Conservation (phyloP, 2,888 invertebrate species). For the Ptychoptera albimana region DNA sequence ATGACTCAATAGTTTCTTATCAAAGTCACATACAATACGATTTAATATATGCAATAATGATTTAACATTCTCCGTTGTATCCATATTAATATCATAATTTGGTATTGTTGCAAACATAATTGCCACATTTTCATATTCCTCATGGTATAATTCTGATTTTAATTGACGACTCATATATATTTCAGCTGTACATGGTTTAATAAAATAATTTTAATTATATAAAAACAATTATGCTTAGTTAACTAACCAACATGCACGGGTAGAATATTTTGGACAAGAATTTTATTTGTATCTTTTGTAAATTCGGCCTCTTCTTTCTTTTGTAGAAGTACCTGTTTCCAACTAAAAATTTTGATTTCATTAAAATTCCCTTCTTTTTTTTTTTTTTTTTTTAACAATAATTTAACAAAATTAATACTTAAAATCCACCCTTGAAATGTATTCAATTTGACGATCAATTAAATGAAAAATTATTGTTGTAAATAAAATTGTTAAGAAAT, state of each 20-base stretch:
- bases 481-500: constrained; percentile 55
- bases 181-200: constrained; percentile 61
- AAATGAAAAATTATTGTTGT: constrained; percentile 63
- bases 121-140: constrained; percentile 75
- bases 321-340: constrained; percentile 53
- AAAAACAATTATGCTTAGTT: constrained; percentile 15
- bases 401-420: constrained; percentile 34
- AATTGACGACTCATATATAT: constrained; percentile 55
- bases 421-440: constrained; percentile 74
- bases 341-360: constrained; percentile 28
- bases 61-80: constrained; percentile 44
- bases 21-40: constrained; percentile 85
- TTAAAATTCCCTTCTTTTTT: neutral
- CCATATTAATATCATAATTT: constrained; percentile 52
- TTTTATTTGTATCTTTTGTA: constrained; percentile 75
- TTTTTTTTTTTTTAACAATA: neutral
- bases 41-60: constrained; percentile 65
- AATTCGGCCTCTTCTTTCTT: constrained; percentile 76
- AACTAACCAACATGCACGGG: constrained; percentile 88
- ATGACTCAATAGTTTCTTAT: constrained; percentile 53
- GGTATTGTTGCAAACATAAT: constrained; percentile 95
- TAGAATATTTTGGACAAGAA: constrained; percentile 80
- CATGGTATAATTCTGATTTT: constrained; percentile 66
- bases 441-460: constrained; percentile 80
- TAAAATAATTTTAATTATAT: constrained; percentile 10